These are phyloP conservation scores for Vidua chalybeata DNA, from an alignment of 2,113 vertebrate genomes.

Conservation along the genomic window DNA sequence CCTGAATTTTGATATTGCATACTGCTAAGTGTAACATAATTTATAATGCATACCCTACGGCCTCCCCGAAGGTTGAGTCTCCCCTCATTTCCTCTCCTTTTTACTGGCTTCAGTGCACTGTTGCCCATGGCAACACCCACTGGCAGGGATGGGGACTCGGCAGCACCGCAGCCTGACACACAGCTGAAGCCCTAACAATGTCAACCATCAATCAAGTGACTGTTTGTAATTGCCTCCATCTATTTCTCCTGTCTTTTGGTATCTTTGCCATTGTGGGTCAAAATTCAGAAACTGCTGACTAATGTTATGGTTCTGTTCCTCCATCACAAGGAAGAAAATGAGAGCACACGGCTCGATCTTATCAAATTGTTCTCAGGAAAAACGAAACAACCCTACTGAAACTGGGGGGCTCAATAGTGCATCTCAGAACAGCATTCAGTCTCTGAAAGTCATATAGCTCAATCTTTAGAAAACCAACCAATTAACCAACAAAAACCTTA, in stretches of 20 bases:
- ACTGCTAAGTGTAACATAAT: slow-evolving; percentile 70
- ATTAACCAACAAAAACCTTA: neutral
- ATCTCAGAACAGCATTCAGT: neutral
- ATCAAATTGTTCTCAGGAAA: slow-evolving; percentile 19
- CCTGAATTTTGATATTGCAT: slow-evolving; percentile 53
- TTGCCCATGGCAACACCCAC: slow-evolving; percentile 80
- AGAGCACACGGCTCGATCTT: neutral
- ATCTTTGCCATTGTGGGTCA: slow-evolving; percentile 76
- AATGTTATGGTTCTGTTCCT: slow-evolving; percentile 62
- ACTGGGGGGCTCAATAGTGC: neutral
- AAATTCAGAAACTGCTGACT: slow-evolving; percentile 80
- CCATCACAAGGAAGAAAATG: slow-evolving; percentile 41
- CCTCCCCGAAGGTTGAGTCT: slow-evolving; percentile 71
- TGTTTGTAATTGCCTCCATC: slow-evolving; percentile 82
- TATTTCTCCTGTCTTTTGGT: slow-evolving; percentile 77
- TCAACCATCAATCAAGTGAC: slow-evolving; percentile 81
- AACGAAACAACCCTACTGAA: neutral
- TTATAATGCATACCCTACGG: slow-evolving; percentile 68
- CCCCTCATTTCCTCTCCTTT: slow-evolving; percentile 73
- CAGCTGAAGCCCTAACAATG: slow-evolving; percentile 76
- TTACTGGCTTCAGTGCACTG: slow-evolving; percentile 76
- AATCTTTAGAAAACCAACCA: neutral
- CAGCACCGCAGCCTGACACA: slow-evolving; percentile 70
- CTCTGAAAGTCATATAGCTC: neutral
- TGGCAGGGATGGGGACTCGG: slow-evolving; percentile 70